A percentile compares a stretch with the other conserved stretches of the same genome.
These are phyloP conservation scores for Eledone cirrhosa DNA, from an alignment of 2,888 invertebrate species.

Conservation along the genomic window DNA sequence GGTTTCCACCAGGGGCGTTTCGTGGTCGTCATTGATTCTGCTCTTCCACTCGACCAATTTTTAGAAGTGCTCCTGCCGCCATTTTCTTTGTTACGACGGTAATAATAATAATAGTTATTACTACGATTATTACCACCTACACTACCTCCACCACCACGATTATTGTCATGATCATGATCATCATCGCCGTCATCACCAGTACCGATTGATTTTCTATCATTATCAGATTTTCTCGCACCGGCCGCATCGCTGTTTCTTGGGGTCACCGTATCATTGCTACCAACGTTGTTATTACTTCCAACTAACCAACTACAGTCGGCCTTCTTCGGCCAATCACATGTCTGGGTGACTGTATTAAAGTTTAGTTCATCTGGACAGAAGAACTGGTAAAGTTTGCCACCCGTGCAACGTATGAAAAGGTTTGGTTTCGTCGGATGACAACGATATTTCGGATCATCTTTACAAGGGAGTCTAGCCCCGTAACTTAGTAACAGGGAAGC, in stretches of 20 bases:
- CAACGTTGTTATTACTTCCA: not conserved
- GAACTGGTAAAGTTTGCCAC: slow-evolving; percentile 39
- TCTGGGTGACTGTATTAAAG: slow-evolving; percentile 44
- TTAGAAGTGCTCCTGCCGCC: no score
- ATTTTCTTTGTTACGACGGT: no score
- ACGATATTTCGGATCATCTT: slow-evolving; percentile 35
- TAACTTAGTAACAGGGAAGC: not conserved
- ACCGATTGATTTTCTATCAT: no score
- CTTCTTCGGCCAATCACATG: slow-evolving; percentile 47
- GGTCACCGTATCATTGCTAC: no score
- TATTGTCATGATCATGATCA: no score
- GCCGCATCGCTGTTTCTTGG: no score
- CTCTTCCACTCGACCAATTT: no score
- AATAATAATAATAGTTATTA: no score
- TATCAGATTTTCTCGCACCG: no score
- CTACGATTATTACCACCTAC: no score
- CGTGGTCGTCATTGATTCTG: not conserved
- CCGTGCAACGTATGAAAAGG: slow-evolving; percentile 40
- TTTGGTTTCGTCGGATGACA: slow-evolving; percentile 39
- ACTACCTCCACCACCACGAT: no score
- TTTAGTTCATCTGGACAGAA: slow-evolving; percentile 42
- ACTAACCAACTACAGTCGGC: slow-evolving; percentile 38
- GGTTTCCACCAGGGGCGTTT: slow-evolving; percentile 17
- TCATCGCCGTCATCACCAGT: no score
- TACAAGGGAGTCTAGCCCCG: not conserved